Percentiles rank a stretch among this genome's conserved stretches.
Evolutionary conservation across 2,888 invertebrate species (phyloP).

Genomic region (Athalia cordata): DNA sequence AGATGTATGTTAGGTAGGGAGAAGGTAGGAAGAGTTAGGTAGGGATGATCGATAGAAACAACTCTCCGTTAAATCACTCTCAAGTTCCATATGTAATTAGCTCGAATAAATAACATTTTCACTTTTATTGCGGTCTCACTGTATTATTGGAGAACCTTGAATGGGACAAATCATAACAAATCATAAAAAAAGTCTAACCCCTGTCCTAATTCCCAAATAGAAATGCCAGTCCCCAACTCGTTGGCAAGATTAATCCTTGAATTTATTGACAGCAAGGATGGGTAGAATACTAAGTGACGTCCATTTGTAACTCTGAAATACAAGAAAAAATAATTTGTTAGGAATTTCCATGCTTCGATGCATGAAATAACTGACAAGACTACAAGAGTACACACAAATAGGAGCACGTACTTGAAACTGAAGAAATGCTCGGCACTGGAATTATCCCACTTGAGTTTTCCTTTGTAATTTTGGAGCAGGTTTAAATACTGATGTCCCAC

Average conservation of each 20-base stretch:
- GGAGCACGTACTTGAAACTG: slow-evolving; percentile 85
- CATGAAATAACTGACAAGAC: slow-evolving; percentile 9
- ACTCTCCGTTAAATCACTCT: too few species aligned
- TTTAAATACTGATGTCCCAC: slow-evolving; percentile 87
- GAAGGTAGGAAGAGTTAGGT: too few species aligned
- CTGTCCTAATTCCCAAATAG: slow-evolving; percentile 98
- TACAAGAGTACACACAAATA: slow-evolving; percentile 3
- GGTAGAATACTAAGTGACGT: slow-evolving; percentile 89
- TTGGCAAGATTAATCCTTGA: slow-evolving; percentile 86
- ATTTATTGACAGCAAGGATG: slow-evolving; percentile 90
- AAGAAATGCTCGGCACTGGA: slow-evolving; percentile 89
- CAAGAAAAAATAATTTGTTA: slow-evolving; percentile 25
- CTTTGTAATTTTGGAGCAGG: slow-evolving; percentile 83
- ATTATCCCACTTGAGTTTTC: slow-evolving; percentile 86
- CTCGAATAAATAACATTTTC: neutral
- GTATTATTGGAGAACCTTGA: neutral
- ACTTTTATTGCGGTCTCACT: neutral
- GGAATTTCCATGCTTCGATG: slow-evolving; percentile 22
- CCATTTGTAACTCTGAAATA: slow-evolving; percentile 79
- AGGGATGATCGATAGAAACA: too few species aligned
- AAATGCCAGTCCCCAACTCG: slow-evolving; percentile 88
- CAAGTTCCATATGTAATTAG: neutral
- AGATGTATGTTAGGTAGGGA: too few species aligned
- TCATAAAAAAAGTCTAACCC: slow-evolving; percentile 97
- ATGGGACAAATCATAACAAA: slow-evolving; percentile 77